Base-by-base conservation (phyloP, 2,888 invertebrate genomes). In the Hedychridium roseum region DNA sequence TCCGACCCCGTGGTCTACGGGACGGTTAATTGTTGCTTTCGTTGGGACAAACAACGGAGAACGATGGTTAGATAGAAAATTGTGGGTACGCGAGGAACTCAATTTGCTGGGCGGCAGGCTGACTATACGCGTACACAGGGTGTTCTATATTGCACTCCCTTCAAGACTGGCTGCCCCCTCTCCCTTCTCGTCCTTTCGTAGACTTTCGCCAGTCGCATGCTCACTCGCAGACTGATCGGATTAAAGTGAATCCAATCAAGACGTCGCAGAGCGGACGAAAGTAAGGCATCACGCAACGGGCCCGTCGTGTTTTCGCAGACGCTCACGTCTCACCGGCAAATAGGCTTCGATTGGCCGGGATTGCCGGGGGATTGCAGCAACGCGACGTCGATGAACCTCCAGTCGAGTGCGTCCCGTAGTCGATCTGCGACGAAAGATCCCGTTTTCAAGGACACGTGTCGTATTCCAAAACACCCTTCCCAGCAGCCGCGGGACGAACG, bases 171-270 rank as follows among this genome's bases (percentile, higher is more conserved):
- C 23, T 23, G 9, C 23, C 9, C 23, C 5, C 23, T 5, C 23
- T 23, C 23, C 5, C 23, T 23, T 23, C 23, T 23, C 9, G 9
- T 23, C 5, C 23, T 6, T 23, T 5, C 9, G n/a, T n/a, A n/a
- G n/a, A n/a, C n/a, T n/a, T n/a, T n/a, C n/a, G n/a, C n/a, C n/a
- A n/a, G n/a, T n/a, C n/a, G n/a, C n/a, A 5, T 2, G 20, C 26
- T 30, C 20, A 27, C 27, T 26, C 26, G 30, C 38, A 7, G 23
- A 28, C 27, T 36, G 36, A 43, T 53, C 55, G 51, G 46, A 44
- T 21, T 23, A 37, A 35, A 31, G 37, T 26, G 38, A 47, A 52
- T 42, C 44, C 46, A 45, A 50, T 46, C 48, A 38, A 42, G 46
- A 42, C 34, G 21, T 34, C 48, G 32, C 28, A 18, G 18, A 4